phyloP scores from a whole-genome alignment of 37 sponge, comb jelly and placozoan genomes.

The Crambe crambe region DNA sequence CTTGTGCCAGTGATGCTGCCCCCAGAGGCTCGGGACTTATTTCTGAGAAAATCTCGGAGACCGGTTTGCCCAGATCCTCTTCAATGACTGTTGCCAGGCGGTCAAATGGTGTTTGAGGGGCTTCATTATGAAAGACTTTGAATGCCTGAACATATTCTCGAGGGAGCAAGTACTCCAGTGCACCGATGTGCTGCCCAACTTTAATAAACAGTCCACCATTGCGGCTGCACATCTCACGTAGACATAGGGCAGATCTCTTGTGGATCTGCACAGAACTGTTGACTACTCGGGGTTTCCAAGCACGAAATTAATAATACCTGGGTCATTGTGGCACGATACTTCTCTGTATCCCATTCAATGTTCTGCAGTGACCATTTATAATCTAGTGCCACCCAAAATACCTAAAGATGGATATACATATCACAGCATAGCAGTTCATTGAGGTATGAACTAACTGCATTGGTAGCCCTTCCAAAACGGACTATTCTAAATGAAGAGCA shows the following conservation, averaged over 20 bases:
- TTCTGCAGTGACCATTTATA: slow-evolving; percentile 54
- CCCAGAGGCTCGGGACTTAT: slow-evolving; percentile 77
- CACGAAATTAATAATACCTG: slow-evolving; percentile 29
- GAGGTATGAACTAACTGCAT: slow-evolving; percentile 47
- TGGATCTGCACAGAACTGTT: slow-evolving; percentile 52
- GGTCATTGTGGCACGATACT: slow-evolving; percentile 34
- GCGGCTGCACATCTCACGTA: slow-evolving; percentile 69
- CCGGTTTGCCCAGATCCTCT: slow-evolving; percentile 70
- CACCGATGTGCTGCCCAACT: slow-evolving; percentile 91
- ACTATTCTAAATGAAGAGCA: slow-evolving; percentile 64
- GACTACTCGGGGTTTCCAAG: background rate
- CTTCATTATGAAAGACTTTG: slow-evolving; percentile 88
- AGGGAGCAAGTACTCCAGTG: slow-evolving; percentile 92
- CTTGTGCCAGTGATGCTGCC: slow-evolving; percentile 88
- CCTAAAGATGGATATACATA: slow-evolving; percentile 28
- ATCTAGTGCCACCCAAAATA: slow-evolving; percentile 38
- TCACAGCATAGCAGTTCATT: background rate
- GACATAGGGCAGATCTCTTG: slow-evolving; percentile 68
- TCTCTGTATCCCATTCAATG: slow-evolving; percentile 19
- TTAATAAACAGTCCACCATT: slow-evolving; percentile 94
- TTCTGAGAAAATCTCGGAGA: slow-evolving; percentile 64
- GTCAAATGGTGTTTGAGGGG: slow-evolving; percentile 71
- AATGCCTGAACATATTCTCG: slow-evolving; percentile 83
- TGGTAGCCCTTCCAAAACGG: slow-evolving; percentile 80
- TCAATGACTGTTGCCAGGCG: slow-evolving; percentile 62